A percentile compares a stretch with the other conserved stretches of the same genome.
phyloP scores from a whole-genome alignment of 2,888 invertebrate genomes.

The Spisula solida region DNA sequence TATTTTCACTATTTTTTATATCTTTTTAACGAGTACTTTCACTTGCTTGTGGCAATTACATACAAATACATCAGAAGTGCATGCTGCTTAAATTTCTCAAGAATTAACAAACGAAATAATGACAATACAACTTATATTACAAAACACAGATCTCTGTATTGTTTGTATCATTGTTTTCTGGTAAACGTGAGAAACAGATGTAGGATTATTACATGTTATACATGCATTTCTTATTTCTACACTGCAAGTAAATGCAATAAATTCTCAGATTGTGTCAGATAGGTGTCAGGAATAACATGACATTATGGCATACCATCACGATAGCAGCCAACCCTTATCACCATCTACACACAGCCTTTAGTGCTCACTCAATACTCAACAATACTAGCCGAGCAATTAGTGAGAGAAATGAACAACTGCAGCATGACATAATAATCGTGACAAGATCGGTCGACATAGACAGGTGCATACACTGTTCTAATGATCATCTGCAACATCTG shows the following conservation, averaged over 20 bases:
- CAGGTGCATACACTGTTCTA: not conserved
- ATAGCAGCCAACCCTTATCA: not conserved
- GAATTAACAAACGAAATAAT: not conserved
- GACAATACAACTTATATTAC: not conserved
- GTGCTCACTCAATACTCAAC: not conserved
- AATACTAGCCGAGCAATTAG: not conserved
- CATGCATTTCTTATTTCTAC: not conserved
- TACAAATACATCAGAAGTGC: not conserved
- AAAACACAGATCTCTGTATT: too few species aligned
- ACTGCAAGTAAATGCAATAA: not conserved
- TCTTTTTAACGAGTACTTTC: not conserved
- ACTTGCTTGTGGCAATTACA: not conserved
- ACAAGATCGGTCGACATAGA: not conserved
- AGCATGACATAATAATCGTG: slow-evolving; percentile 13
- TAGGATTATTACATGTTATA: not conserved
- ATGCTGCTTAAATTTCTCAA: not conserved
- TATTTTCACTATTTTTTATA: too few species aligned
- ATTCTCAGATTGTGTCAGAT: not conserved
- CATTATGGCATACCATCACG: not conserved
- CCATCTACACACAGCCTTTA: not conserved
- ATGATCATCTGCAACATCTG: not conserved
- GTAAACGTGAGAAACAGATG: not conserved
- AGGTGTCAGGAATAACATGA: slow-evolving; percentile 11
- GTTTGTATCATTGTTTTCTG: not conserved
- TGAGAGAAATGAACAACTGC: not conserved